Evolutionary conservation across 2,113 vertebrate species (phyloP), one percentile per base, ranked within the genome.

Genomic region (Sula dactylatra): DNA sequence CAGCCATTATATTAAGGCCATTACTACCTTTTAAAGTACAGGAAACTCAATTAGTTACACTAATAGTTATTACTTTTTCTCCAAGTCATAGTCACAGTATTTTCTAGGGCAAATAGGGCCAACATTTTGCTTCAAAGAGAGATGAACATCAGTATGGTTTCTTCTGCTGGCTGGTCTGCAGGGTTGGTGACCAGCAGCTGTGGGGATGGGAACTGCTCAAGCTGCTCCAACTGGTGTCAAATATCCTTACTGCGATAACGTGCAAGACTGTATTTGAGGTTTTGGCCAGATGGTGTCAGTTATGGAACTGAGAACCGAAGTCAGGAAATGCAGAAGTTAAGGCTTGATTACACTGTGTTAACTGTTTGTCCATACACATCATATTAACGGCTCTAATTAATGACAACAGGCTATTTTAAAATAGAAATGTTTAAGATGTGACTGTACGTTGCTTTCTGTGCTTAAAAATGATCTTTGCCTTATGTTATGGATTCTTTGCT

Each of bases 291-390:
- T 97, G 92, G 81, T 94, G 95, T 89, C 88, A 65, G 92, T 97
- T 97, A 86, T 79, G 82, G 86, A 90, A 91, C 82, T 2, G 24
- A 97, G 94, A 84, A 74, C 47, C 3, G 3, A 74, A 65, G 44
- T 91, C 59, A 84, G 90, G 86, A 96, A 97, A 95, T 89, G 49
- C 83, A 94, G 73, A 96, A 92, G 72, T 96, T 93, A 84, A 95
- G 73, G 95, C 86, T 96, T 95, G 95, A 84, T 96, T 97, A 71
- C 90, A 47, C 92, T 64, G 44, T 84, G 80, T 91, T 95, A 94
- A 86, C 55, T 95, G 81, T 94, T 92, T 87, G 40, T 95, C 80
- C 13, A 25, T 82, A 64, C 69, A 42, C 65, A 84, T 93, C 2
- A 2, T 74, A 79, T 49, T 88, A 91, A 82, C 8, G 7, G 25